Percentiles rank a stretch among this genome's conserved stretches.
Conservation (phyloP, 2,113 vertebrate species). For the Stegastes partitus region DNA sequence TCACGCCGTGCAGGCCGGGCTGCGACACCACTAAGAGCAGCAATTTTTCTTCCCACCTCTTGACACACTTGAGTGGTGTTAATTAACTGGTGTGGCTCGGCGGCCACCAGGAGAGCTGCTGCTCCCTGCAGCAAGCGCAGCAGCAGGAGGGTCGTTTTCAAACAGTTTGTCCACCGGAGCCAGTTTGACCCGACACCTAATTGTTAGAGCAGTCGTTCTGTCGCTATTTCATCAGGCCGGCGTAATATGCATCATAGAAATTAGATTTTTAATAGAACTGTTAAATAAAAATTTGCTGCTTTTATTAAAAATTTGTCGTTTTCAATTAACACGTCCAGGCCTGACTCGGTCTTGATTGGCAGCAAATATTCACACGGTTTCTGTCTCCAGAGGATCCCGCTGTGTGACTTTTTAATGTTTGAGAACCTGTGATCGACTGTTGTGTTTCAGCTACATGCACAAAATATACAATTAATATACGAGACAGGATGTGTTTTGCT, state of each 20-base stretch:
- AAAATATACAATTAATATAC: neutral
- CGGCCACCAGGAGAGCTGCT: conserved; percentile 37
- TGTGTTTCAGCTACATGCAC: neutral
- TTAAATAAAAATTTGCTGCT: neutral
- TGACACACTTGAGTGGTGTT: conserved; percentile 70
- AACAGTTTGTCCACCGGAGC: conserved; percentile 32
- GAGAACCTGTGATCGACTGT: too few species aligned
- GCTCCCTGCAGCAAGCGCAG: conserved; percentile 18
- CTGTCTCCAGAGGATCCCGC: neutral
- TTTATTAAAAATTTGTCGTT: neutral
- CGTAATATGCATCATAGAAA: neutral
- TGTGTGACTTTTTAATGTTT: neutral
- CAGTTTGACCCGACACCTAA: conserved; percentile 5
- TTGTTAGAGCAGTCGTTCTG: neutral
- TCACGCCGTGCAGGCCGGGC: conserved; percentile 28
- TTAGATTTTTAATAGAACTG: neutral
- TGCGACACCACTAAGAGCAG: conserved; percentile 40
- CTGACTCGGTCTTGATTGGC: neutral
- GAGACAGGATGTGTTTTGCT: neutral
- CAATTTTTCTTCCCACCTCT: conserved; percentile 42
- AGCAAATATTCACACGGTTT: neutral
- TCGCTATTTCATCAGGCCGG: neutral
- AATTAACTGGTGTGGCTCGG: conserved; percentile 67
- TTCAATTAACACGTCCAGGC: conserved; percentile 19
- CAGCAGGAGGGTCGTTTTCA: conserved; percentile 21